Base-by-base conservation (phyloP, 2,888 invertebrate species). In the Apoderus coryli region DNA sequence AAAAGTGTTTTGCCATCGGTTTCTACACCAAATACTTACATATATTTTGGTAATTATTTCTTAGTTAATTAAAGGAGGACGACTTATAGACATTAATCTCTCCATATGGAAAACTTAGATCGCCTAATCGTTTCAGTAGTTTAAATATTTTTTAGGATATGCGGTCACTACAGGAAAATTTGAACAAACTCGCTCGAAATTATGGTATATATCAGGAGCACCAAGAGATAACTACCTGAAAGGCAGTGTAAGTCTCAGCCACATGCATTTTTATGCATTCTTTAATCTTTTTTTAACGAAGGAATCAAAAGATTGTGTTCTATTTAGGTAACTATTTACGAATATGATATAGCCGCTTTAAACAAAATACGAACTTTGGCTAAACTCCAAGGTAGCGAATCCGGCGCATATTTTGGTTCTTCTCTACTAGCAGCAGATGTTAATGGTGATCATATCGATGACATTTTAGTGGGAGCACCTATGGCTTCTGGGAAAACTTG, bases 391-490 rank as follows among this genome's bases (percentile, higher is more conserved):
- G 44, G 44, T 5, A 27, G 40, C 3, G 67, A 71, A 41, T 42
- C 69, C 5, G 74, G 75, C 0, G 62, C 71, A 1, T 76, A 75
- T 46, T 77, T 73, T 42, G 76, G 76, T 3, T 61, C 69, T 0
- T 58, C 61, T 13, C 44, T 77, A 1, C 60, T 65, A 35, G 65
- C 65, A 4, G 50, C 62, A 3, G 74, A 76, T 42, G 46, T 75
- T 1, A 68, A 70, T 42, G 59, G 56, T 3, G 75, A 76, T 46
- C 64, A 63, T 1, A 47, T 61, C 4, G 63, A 65, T 29, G 76
- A 76, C 36, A 49, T 76, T 1, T 43, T 76, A 3, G 67, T 77
- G 2, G 75, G 75, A 3, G 74, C 76, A 2, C 77, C 77, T 2
- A 40, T 32, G 0, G 62, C 59, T 22, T 61, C 54, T 14, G 42